phyloP scores from a whole-genome alignment of 2,113 vertebrate species.

The Lophura nycthemera region DNA sequence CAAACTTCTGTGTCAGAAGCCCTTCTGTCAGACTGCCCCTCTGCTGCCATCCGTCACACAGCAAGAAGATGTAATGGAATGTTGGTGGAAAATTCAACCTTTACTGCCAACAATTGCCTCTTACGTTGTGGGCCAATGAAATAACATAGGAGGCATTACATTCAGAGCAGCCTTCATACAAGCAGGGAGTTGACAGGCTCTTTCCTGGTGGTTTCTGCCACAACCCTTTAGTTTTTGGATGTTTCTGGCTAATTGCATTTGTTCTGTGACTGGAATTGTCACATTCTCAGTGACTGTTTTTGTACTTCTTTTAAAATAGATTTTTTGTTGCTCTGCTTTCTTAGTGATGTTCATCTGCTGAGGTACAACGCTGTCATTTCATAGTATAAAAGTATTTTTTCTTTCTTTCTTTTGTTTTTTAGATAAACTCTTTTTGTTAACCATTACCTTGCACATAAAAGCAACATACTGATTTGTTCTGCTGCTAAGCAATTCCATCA shows the following conservation, averaged over 20 bases:
- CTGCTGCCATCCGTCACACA: no score
- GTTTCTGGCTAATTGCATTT: neutral
- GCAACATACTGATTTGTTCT: neutral
- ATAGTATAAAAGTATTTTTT: conserved; percentile 2
- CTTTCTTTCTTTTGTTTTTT: neutral
- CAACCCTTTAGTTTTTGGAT: neutral
- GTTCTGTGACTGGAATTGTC: neutral
- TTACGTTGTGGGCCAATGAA: no score
- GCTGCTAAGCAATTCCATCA: neutral
- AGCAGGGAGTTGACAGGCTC: neutral
- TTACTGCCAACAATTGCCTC: no score
- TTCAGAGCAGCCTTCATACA: no score
- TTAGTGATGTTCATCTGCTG: neutral
- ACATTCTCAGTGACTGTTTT: neutral
- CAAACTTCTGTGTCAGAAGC: no score
- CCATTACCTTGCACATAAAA: conserved; percentile 26
- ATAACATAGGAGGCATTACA: no score
- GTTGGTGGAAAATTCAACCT: neutral
- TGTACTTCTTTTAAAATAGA: conserved; percentile 25
- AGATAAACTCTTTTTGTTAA: conserved; percentile 11
- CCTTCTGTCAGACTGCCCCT: no score
- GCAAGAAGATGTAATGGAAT: neutral
- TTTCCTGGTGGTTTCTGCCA: neutral
- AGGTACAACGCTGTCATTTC: conserved; percentile 2
- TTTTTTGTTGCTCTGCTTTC: conserved; percentile 19